phyloP scores from a whole-genome alignment of 2,888 invertebrate genomes.

The Nowickia ferox region DNA sequence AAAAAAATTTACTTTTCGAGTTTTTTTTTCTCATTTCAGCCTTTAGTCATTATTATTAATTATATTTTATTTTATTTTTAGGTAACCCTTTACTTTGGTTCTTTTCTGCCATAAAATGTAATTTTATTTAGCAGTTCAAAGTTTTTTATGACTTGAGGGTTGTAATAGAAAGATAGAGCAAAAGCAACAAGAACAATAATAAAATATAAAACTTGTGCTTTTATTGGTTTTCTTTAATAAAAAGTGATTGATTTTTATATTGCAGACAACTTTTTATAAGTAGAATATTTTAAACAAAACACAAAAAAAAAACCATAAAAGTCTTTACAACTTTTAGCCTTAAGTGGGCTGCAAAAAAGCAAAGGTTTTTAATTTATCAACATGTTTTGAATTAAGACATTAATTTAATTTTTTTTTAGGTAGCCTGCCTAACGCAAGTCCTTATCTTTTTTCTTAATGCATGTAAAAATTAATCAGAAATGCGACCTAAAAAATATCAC shows the following conservation, averaged over 20 bases:
- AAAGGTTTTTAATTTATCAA: background rate
- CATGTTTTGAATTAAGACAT: background rate
- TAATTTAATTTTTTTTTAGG: background rate
- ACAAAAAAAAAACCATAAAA: background rate
- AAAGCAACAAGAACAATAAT: background rate
- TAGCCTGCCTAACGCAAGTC: background rate
- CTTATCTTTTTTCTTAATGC: no score
- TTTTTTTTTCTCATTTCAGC: background rate
- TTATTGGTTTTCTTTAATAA: background rate
- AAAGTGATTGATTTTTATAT: constrained; percentile 33
- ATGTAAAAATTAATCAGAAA: no score
- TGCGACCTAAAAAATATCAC: no score
- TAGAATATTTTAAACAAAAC: no score
- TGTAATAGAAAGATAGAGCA: background rate
- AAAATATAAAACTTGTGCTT: background rate
- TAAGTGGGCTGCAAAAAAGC: constrained; percentile 9
- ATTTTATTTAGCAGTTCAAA: constrained; percentile 6
- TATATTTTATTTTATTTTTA: constrained; percentile 1
- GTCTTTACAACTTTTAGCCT: background rate
- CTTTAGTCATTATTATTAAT: constrained; percentile 3
- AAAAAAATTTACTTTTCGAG: background rate
- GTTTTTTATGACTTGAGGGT: constrained; percentile 1
- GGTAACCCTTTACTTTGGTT: constrained; percentile 21
- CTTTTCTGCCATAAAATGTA: constrained; percentile 11
- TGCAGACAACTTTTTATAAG: background rate